Evolutionary conservation across 1,140 invertebrate genomes (phyloP), one percentile per base, ranked within the genome.

Genomic region (Mamestra configurata): DNA sequence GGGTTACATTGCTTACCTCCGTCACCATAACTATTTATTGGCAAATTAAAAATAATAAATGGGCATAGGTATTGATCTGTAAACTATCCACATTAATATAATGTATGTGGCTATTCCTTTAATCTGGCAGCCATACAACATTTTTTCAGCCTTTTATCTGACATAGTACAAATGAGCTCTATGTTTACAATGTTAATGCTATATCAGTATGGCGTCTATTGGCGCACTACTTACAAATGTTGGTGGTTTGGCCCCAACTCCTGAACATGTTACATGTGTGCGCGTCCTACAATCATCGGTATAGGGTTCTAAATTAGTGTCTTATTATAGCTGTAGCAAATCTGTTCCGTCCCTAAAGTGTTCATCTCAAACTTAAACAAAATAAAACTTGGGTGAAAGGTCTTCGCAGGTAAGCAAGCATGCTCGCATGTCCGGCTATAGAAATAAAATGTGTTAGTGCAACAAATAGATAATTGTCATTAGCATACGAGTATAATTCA

Each of bases 361-460:
- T 1, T n/a, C 18, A 7, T 37, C 4, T n/a, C 13, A n/a, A 61
- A 49, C 1, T 49, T 49, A 4, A 6, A 31, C 20, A 15, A 46
- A 66, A 7, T 43, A 24, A 13, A 70, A 40, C 40, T 18, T 70
- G 20, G 40, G 40, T 70, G 11, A 46, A 43, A 64, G 35, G 35
- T 66, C 61, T 40, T 40, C n/a, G 10, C 66, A 79, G 77, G 68
- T 79, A 79, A 79, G 77, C 24, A 57, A 40, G 55, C 68, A 79
- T 72, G 77, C 27, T 72, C 57, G 77, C 68, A 72, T 72, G 77
- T n/a, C 15, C 20, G 20, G 10, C 59, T 70, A 70, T n/a, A n/a
- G n/a, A n/a, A n/a, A 66, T 22, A 40, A 18, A 37, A 31, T 22
- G 18, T 22, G 64, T 24, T 24, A 70, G 40, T 27, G 13, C 20